Evolutionary conservation across 1,140 invertebrate species (phyloP).

Genomic region (Atta cephalotes): DNA sequence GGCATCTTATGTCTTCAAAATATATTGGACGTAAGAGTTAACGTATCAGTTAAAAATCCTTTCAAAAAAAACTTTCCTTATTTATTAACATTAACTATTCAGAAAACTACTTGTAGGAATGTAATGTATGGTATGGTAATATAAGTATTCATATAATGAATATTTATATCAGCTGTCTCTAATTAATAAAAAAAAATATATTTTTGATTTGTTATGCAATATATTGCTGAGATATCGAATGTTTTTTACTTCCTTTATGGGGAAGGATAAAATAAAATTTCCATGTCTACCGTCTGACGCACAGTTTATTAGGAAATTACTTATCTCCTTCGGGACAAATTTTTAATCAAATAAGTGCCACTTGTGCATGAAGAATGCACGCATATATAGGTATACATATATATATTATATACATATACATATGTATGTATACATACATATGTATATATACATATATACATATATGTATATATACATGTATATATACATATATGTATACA

Average conservation of each 20-base stretch:
- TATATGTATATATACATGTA: too few species aligned
- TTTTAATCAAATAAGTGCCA: conserved; percentile 12
- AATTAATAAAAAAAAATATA: background rate
- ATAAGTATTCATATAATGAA: background rate
- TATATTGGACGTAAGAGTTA: background rate
- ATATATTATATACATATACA: too few species aligned
- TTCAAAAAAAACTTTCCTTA: background rate
- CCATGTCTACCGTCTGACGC: background rate
- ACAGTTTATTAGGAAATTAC: background rate
- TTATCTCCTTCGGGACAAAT: background rate
- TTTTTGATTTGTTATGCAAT: background rate
- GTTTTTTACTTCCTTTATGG: background rate
- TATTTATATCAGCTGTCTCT: background rate
- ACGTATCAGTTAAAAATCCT: background rate
- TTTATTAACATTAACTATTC: conserved; percentile 1
- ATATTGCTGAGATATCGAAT: background rate
- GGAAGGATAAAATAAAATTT: background rate
- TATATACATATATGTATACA: too few species aligned
- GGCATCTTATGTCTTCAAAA: background rate
- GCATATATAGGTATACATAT: too few species aligned
- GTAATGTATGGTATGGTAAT: background rate
- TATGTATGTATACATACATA: too few species aligned
- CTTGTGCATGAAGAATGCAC: background rate
- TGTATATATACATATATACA: too few species aligned
- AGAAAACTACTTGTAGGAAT: background rate